These are phyloP conservation scores for Limenitis camilla DNA, from an alignment of 2,888 invertebrate genomes.

Conservation along the genomic window DNA sequence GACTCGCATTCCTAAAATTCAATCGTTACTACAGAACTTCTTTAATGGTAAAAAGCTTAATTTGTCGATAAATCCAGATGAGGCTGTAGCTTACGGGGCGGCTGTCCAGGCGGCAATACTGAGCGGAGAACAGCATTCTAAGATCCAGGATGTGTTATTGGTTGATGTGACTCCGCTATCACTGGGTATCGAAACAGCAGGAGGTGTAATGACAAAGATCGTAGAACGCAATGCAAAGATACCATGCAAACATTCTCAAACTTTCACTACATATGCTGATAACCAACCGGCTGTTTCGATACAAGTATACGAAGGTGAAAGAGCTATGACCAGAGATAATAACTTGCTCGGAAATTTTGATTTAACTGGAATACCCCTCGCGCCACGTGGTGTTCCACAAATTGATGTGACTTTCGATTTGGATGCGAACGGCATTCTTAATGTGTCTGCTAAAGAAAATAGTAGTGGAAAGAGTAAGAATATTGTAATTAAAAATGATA, in stretches of 20 bases:
- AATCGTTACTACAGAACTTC: slow-evolving; percentile 81
- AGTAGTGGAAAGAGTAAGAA: slow-evolving; percentile 80
- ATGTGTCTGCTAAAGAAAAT: slow-evolving; percentile 84
- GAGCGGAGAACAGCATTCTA: slow-evolving; percentile 80
- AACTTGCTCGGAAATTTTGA: slow-evolving; percentile 79
- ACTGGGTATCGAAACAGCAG: slow-evolving; percentile 84
- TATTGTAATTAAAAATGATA: slow-evolving; percentile 88
- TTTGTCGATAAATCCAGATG: slow-evolving; percentile 85
- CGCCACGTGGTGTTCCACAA: slow-evolving; percentile 78
- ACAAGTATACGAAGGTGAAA: slow-evolving; percentile 84
- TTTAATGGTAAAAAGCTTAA: slow-evolving; percentile 83
- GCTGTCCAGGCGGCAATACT: slow-evolving; percentile 84
- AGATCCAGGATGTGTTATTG: slow-evolving; percentile 78
- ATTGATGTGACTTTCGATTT: slow-evolving; percentile 82
- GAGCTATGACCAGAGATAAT: slow-evolving; percentile 86
- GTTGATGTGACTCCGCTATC: slow-evolving; percentile 78
- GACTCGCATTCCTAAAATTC: slow-evolving; percentile 86
- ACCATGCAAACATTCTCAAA: slow-evolving; percentile 81
- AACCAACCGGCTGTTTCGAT: slow-evolving; percentile 84
- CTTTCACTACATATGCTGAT: slow-evolving; percentile 86
- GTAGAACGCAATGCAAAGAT: slow-evolving; percentile 82
- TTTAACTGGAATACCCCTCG: slow-evolving; percentile 79
- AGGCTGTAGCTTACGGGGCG: slow-evolving; percentile 86
- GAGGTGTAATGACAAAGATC: slow-evolving; percentile 84
- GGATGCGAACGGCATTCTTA: slow-evolving; percentile 86